Evolutionary conservation across 2,113 vertebrate genomes (phyloP).

Genomic region (Psammodynastes pulverulentus): DNA sequence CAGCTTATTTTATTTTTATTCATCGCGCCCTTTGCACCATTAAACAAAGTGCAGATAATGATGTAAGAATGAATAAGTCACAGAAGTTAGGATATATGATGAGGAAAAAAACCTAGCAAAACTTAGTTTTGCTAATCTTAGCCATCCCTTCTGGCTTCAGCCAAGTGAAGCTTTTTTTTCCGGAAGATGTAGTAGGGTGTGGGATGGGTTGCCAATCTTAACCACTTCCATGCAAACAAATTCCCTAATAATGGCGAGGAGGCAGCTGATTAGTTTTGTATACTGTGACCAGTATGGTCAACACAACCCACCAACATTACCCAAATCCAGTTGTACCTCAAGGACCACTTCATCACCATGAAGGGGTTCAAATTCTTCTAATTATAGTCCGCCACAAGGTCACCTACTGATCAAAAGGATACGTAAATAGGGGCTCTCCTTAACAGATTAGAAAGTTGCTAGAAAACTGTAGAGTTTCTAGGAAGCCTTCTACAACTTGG

Average conservation of each 20-base stretch:
- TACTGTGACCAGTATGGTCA: neutral
- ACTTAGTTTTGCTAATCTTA: neutral
- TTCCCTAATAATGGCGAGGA: neutral
- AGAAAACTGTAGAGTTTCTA: neutral
- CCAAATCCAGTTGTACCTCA: neutral
- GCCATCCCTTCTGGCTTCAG: neutral
- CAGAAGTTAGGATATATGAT: neutral
- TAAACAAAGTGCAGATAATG: neutral
- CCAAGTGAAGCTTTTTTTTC: neutral
- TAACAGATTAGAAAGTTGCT: neutral
- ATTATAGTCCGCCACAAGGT: neutral
- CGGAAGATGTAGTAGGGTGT: neutral
- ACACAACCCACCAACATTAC: neutral
- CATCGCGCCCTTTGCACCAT: neutral
- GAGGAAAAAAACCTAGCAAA: neutral
- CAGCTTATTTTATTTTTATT: neutral
- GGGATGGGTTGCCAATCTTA: neutral
- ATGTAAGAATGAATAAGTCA: neutral
- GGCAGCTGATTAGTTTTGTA: neutral
- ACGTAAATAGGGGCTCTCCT: neutral
- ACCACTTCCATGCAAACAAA: neutral
- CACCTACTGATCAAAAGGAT: neutral
- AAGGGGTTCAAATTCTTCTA: neutral
- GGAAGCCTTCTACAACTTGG: neutral
- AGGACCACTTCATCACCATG: neutral